A percentile compares a stretch with the other conserved stretches of the same genome.
phyloP scores from a whole-genome alignment of 1,140 invertebrate species.

The Drosophila murphyi region DNA sequence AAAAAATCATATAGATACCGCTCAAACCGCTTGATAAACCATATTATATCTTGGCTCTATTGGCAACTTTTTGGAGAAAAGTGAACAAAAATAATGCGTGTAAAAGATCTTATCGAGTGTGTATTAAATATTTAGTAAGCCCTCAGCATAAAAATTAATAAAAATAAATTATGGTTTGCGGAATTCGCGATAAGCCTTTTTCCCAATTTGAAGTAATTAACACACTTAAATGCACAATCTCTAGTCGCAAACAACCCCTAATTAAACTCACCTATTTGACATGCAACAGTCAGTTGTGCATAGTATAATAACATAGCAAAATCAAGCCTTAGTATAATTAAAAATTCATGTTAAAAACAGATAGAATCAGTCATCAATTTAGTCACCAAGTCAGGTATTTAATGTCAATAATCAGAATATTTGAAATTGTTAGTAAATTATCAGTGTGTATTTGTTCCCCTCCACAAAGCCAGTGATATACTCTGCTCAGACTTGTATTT shows the following conservation, averaged over 20 bases:
- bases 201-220: background rate
- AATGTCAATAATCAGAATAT: no score
- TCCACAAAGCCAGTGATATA: no score
- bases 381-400: no score
- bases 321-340: no score
- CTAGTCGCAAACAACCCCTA: no score
- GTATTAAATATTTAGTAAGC: background rate
- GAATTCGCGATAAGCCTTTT: background rate
- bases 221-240: background rate
- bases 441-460: no score
- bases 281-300: background rate
- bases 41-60: conserved; percentile 52
- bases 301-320: no score
- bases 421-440: no score
- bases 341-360: no score
- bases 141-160: background rate
- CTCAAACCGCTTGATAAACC: conserved; percentile 45
- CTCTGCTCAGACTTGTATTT: no score
- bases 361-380: no score
- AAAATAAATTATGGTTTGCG: background rate
- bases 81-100: background rate
- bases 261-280: no score
- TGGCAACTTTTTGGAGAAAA: conserved; percentile 8
- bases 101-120: conserved; percentile 1
- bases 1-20: conserved; percentile 62